A percentile compares a stretch with the other conserved stretches of the same genome.
Conservation (phyloP, 2,888 invertebrate genomes). For the Philhelius pedissequus region DNA sequence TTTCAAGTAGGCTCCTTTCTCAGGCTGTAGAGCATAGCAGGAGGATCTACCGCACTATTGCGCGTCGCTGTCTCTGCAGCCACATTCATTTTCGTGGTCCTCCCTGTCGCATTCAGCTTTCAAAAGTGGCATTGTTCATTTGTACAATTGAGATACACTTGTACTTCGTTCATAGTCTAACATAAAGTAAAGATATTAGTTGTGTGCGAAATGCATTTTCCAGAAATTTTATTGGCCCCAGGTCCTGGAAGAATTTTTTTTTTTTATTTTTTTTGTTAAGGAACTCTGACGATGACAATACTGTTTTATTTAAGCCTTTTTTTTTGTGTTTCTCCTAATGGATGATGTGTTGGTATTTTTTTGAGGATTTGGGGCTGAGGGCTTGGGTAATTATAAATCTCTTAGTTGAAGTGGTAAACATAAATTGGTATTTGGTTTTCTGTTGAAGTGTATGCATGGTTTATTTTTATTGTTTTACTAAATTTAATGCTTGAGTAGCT, state of each 20-base stretch:
- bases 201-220: slow-evolving; percentile 38
- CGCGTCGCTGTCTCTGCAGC: not conserved
- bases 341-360: not conserved
- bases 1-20: not conserved
- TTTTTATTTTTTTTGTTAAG: not conserved
- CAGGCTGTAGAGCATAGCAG: not conserved
- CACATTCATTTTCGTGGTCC: not conserved
- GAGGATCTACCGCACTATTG: not conserved
- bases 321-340: not conserved
- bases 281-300: slow-evolving; percentile 40
- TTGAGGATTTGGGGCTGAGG: not conserved
- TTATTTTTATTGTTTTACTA: not conserved
- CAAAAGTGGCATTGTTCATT: slow-evolving; percentile 56
- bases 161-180: slow-evolving; percentile 5
- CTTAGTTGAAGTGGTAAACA: slow-evolving; percentile 27
- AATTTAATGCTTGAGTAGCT: not conserved
- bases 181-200: slow-evolving; percentile 32
- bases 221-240: slow-evolving; percentile 32
- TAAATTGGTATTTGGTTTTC: not conserved
- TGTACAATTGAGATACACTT: slow-evolving; percentile 57
- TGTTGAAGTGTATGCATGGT: not conserved
- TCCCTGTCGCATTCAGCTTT: slow-evolving; percentile 10
- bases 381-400: slow-evolving; percentile 24
- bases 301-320: slow-evolving; percentile 26
- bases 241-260: not conserved